Base-by-base conservation (phyloP, 1,140 invertebrate genomes). In the Cotesia typhae region DNA sequence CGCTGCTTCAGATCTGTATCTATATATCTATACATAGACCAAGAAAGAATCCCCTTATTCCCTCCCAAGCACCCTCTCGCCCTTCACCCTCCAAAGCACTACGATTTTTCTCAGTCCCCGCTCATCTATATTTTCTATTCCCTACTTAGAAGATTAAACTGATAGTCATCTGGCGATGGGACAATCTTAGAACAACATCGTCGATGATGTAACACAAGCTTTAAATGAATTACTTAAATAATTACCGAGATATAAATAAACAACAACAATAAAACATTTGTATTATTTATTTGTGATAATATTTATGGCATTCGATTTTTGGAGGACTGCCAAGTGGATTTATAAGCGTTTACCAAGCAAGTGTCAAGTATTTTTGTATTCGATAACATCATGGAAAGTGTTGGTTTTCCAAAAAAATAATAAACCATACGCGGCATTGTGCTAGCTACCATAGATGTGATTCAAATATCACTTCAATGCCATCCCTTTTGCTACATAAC, bases 381-480 rank as follows among this genome's bases (percentile, higher is more conserved):
- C 64, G 70, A 67, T 72, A 61, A 61, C 57, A 64, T 66, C 38
- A 47, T 47, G 41, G 63, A 72, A 76, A 75, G 74, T 77, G 75
- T 77, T 79, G 77, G 72, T 79, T 78, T 75, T 75, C 70, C 68
- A 74, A 59, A 55, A 70, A 71, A 79, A 81, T 81, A 74, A 80
- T 80, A 80, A 79, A 79, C 72, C 73, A 76, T 74, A 59, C 28
- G 63, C 41, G 61, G 60, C 53, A 77, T 79, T 77, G 77, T 73
- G 38, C 20, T 63, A 47, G 6, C 20, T 28, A 17, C 17, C 17
- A 28, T 28, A 51, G 37, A 37, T 7, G 17, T 28, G 7, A 59
- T 20, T 20, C 20, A 17, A 12, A 38, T 63, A 63, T 63, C 28
- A 36, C 60, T 37, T 63, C 7, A 63, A 63, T 14, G 14, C 20